Conservation (phyloP, 1,140 invertebrate genomes). For the Pachyrhynchus sulphureomaculatus region DNA sequence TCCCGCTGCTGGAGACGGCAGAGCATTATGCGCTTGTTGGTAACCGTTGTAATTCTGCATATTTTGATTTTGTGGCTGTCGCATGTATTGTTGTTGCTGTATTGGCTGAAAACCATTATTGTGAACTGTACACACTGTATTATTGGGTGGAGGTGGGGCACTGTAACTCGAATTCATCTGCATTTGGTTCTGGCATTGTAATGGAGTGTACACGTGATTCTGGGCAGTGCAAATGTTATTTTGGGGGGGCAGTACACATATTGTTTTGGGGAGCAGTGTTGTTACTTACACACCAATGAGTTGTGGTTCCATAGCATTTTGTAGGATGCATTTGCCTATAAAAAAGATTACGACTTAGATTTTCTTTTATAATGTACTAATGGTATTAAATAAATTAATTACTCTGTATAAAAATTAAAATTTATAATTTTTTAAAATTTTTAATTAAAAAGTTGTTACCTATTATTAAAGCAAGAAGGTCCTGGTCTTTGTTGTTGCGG, state of each 20-base stretch:
- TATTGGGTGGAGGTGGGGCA: neutral
- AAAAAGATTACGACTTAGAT: too few relatives aligned
- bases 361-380: too few relatives aligned
- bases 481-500: neutral
- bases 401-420: too few relatives aligned
- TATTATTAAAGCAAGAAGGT: neutral
- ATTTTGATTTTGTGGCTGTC: neutral
- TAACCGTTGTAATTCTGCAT: neutral
- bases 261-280: neutral
- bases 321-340: slow-evolving; percentile 4
- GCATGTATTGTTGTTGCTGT: neutral
- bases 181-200: slow-evolving; percentile 15
- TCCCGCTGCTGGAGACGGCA: slow-evolving; percentile 61
- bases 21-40: slow-evolving; percentile 49
- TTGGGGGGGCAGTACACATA: neutral
- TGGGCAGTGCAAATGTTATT: slow-evolving; percentile 3
- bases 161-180: neutral
- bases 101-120: neutral
- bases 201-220: slow-evolving; percentile 9
- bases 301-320: slow-evolving; percentile 22
- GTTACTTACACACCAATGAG: slow-evolving; percentile 24
- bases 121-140: neutral
- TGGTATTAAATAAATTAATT: too few relatives aligned
- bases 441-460: neutral
- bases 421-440: too few relatives aligned